Base-by-base conservation (phyloP, 37 sponge, comb jelly and placozoan species). In the Cladorhizidae sp. region DNA sequence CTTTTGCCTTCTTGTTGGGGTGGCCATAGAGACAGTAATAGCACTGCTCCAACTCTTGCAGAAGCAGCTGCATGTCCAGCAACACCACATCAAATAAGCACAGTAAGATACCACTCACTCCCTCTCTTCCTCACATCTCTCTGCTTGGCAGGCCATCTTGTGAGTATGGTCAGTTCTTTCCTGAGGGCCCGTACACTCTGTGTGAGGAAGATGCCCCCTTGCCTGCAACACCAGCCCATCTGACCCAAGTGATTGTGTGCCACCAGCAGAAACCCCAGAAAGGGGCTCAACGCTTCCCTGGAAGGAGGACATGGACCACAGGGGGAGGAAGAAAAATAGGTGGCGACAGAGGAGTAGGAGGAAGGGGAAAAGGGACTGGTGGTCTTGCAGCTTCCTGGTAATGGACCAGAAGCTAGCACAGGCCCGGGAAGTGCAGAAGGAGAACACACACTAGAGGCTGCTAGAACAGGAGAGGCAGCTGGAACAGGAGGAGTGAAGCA, bases 21-120 rank as follows among this genome's bases (percentile, higher is more conserved):
- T 87, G 76, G 9, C 88, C 88, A 80, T 92, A 87, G 73, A 92
- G 85, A 74, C 92, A 92, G 79, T 78, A 87, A 77, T 87, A 92
- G 35, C 92, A 92, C 70, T 92, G 92, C 36, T 92, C 92, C 75
- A 92, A 74, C 71, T 92, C 92, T 22, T 36, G 57, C n/a, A 92
- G 40, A 42, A 92, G 64, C 25, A 74, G 49, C 88, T 92, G 57
- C 45, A 69, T 25, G 25, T n/a, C n/a, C n/a, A n/a, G n/a, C n/a
- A n/a, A n/a, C n/a, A 9, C 49, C 49, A 45, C 49, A 45, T 17
- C 62, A 61, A 17, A 61, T 28, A 61, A 61, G 14, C 12, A 61
- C 62, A 5, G 15, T 17, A 23, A 54, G 56, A 18, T 18, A 61
- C 62, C 28, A 7, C 12, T 6, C 62, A 23, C 6, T 61, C 29